phyloP scores from a whole-genome alignment of 2,888 invertebrate species.

The Euproctis similis region DNA sequence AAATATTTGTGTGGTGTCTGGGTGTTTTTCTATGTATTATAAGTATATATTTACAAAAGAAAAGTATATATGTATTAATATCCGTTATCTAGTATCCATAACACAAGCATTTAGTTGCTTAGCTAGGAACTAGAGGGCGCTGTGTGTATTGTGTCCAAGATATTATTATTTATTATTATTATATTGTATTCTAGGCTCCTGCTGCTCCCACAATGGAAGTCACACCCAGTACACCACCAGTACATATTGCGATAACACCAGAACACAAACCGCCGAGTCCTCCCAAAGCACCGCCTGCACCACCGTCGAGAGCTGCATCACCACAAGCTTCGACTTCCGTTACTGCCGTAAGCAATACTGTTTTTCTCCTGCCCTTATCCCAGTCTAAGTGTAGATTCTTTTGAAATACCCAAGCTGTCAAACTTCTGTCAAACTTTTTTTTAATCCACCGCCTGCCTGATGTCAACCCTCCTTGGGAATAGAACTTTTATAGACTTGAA shows the following conservation, averaged over 20 bases:
- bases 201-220: slow-evolving; percentile 51
- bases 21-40: too few species aligned
- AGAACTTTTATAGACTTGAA: neutral
- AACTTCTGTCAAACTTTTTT: too few species aligned
- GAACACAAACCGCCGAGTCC: slow-evolving; percentile 28
- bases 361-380: too few species aligned
- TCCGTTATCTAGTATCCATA: too few species aligned
- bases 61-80: too few species aligned
- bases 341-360: slow-evolving; percentile 14
- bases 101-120: too few species aligned
- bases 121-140: too few species aligned
- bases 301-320: slow-evolving; percentile 23
- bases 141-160: too few species aligned
- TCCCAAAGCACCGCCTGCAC: slow-evolving; percentile 23
- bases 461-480: neutral
- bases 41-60: too few species aligned
- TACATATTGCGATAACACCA: slow-evolving; percentile 16
- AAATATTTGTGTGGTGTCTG: too few species aligned
- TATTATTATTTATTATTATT: neutral
- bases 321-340: slow-evolving; percentile 34
- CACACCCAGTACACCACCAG: slow-evolving; percentile 53
- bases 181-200: slow-evolving; percentile 28
- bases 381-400: too few species aligned
- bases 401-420: too few species aligned
- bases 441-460: neutral